Percentiles rank a stretch among this genome's conserved stretches.
These are phyloP conservation scores for Gibbula magus DNA, from an alignment of 2,888 invertebrate genomes.

Conservation along the genomic window DNA sequence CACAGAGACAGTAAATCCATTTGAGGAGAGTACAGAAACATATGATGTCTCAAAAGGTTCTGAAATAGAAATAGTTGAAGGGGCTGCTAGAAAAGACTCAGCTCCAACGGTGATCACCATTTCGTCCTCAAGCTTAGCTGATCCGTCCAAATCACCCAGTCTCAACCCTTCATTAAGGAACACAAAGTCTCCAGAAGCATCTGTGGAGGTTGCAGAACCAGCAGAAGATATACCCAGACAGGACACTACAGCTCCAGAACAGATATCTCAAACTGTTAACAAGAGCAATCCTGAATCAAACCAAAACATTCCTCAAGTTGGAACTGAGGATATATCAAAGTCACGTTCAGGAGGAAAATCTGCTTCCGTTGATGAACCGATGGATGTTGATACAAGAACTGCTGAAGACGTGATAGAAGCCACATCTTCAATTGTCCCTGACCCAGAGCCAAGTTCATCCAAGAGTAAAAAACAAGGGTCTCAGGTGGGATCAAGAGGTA, in stretches of 20 bases:
- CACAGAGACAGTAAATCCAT: neutral
- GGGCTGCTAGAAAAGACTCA: too few relatives aligned
- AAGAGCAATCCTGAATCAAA: neutral
- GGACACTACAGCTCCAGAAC: neutral
- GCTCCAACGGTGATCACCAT: neutral
- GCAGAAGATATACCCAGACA: neutral
- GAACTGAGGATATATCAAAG: too few relatives aligned
- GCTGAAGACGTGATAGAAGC: too few relatives aligned
- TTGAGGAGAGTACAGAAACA: constrained; percentile 14
- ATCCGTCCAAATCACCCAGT: neutral
- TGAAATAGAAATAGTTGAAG: neutral
- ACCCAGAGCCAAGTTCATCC: too few relatives aligned
- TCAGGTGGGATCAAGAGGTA: too few relatives aligned
- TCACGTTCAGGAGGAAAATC: neutral
- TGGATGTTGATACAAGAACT: neutral
- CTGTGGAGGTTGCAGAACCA: neutral
- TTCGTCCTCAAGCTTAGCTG: neutral
- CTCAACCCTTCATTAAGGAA: neutral
- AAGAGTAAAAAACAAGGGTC: too few relatives aligned
- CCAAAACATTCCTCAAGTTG: neutral
- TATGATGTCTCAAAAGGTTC: neutral
- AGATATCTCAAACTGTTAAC: too few relatives aligned
- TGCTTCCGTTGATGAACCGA: neutral
- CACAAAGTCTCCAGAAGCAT: neutral
- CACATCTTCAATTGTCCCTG: too few relatives aligned